phyloP scores from a whole-genome alignment of 2,113 vertebrate species.

The Mirza zaza region DNA sequence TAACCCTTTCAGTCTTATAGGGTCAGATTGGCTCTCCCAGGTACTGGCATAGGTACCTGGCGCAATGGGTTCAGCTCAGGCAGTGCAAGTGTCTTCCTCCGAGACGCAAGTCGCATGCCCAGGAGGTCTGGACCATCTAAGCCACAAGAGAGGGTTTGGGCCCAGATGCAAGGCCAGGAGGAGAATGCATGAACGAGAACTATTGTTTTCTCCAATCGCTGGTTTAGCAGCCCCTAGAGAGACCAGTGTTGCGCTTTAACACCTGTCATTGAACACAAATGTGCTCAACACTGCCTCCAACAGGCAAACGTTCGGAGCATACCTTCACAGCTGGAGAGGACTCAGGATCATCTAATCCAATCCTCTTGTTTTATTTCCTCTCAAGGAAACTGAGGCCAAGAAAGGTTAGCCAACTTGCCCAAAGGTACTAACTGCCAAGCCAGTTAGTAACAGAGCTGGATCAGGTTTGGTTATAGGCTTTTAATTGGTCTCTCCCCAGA shows the following conservation, averaged over 20 bases:
- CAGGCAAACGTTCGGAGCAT: background rate
- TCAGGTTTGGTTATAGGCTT: background rate
- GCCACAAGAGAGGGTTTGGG: background rate
- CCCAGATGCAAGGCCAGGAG: background rate
- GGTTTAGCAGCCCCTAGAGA: background rate
- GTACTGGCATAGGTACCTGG: background rate
- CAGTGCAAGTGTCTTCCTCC: background rate
- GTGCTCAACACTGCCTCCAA: background rate
- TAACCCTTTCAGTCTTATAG: background rate
- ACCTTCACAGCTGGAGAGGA: background rate
- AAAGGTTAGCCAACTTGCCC: background rate
- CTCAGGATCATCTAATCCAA: background rate
- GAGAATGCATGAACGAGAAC: background rate
- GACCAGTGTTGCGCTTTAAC: background rate
- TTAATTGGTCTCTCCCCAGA: background rate
- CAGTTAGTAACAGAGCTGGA: background rate
- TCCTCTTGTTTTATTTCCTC: background rate
- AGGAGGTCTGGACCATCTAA: background rate
- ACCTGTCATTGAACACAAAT: background rate
- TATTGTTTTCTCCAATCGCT: background rate
- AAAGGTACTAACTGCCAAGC: background rate
- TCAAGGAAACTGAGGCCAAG: background rate
- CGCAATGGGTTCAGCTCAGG: background rate
- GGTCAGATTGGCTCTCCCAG: background rate
- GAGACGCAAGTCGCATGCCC: background rate